These are phyloP conservation scores for Ameiurus melas DNA, from an alignment of 2,113 vertebrate genomes.

Conservation along the genomic window DNA sequence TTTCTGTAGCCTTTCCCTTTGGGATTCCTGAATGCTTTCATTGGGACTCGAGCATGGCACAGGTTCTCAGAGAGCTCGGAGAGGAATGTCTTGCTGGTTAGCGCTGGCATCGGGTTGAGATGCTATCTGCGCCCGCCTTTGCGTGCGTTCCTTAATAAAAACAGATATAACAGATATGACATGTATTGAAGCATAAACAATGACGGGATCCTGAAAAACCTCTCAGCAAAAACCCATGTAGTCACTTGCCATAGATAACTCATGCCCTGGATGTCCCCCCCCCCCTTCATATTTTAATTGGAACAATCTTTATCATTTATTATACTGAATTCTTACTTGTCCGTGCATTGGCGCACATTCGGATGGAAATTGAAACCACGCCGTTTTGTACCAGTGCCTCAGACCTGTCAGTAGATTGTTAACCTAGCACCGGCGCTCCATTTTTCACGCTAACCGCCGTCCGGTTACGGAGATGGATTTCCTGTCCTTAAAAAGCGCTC, in stretches of 20 bases:
- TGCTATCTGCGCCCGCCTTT: constrained; percentile 34
- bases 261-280: neutral
- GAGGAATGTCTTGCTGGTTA: constrained; percentile 13
- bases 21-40: constrained; percentile 11
- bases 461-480: constrained; percentile 8
- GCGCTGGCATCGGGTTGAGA: constrained; percentile 16
- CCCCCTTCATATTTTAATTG: neutral
- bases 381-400: constrained; percentile 3
- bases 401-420: constrained; percentile 38
- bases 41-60: constrained; percentile 49
- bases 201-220: neutral
- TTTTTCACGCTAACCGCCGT: constrained; percentile 23
- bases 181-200: constrained; percentile 17
- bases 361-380: neutral
- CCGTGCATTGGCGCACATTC: neutral
- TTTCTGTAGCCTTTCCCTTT: constrained; percentile 11
- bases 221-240: neutral
- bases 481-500: neutral
- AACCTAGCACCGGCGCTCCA: constrained; percentile 14
- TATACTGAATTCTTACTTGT: constrained; percentile 6
- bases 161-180: constrained; percentile 29
- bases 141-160: constrained; percentile 26
- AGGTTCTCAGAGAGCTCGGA: constrained; percentile 30
- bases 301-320: constrained; percentile 1
- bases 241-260: neutral